phyloP scores from a whole-genome alignment of 2,888 invertebrate genomes.

The Exocentrus adspersus region DNA sequence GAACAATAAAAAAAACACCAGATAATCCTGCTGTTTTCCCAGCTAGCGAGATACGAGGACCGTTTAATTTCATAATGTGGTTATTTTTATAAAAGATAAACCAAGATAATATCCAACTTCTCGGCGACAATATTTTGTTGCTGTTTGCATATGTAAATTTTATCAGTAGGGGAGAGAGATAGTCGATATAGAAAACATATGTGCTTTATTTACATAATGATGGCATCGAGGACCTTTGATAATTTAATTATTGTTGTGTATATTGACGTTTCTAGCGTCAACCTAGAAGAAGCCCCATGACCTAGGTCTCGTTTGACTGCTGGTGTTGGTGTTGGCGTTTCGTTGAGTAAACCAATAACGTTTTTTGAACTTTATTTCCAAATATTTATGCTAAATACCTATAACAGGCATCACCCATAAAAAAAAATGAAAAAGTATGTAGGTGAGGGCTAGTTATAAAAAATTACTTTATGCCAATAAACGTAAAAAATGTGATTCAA shows the following conservation, averaged over 20 bases:
- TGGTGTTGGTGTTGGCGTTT: too few species aligned
- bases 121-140: neutral
- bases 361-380: too few species aligned
- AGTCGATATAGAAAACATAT: neutral
- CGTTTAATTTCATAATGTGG: neutral
- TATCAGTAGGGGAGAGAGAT: neutral
- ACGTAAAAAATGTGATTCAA: too few species aligned
- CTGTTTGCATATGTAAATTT: neutral
- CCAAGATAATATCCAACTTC: neutral
- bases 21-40: neutral
- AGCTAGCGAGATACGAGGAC: neutral
- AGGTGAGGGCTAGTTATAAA: too few species aligned
- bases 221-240: neutral
- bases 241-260: neutral
- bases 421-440: too few species aligned
- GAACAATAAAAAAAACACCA: constrained; percentile 12
- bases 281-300: neutral
- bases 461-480: too few species aligned
- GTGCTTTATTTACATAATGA: neutral
- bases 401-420: too few species aligned
- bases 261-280: neutral
- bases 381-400: too few species aligned
- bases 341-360: too few species aligned
- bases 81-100: constrained; percentile 1
- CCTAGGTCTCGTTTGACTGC: neutral